These are phyloP conservation scores for Atrichornis clamosus DNA, from an alignment of 2,113 vertebrate genomes.

Conservation along the genomic window DNA sequence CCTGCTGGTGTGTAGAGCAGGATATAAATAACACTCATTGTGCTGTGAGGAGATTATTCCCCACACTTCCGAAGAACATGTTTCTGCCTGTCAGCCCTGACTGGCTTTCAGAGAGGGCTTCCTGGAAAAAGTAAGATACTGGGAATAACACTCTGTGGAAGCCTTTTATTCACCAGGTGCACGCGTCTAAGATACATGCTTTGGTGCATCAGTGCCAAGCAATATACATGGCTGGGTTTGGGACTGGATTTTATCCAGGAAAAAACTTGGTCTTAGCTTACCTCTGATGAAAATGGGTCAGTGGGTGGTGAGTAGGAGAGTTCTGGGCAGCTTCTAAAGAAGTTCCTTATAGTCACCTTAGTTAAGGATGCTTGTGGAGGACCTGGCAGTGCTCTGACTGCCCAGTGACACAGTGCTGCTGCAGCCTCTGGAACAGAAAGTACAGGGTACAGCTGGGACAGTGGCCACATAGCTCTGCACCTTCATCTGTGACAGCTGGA, in stretches of 20 bases:
- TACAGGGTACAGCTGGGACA: not conserved
- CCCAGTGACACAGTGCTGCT: not conserved
- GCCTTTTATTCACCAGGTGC: not conserved
- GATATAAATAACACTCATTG: not conserved
- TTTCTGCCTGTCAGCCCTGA: not conserved
- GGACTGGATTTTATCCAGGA: not conserved
- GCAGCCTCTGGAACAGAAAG: not conserved
- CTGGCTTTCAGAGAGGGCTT: not conserved
- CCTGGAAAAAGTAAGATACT: not conserved
- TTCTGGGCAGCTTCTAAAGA: not conserved
- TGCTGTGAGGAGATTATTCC: not conserved
- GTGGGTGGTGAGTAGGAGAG: not conserved
- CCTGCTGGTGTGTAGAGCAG: not conserved
- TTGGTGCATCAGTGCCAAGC: not conserved
- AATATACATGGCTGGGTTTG: not conserved
- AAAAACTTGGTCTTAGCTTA: not conserved
- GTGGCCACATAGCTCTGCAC: not conserved
- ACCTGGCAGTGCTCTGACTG: not conserved
- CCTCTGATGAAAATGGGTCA: not conserved
- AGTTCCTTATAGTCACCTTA: not conserved
- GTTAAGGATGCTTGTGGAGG: not conserved
- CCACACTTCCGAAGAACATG: not conserved
- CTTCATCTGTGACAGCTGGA: not conserved
- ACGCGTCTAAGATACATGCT: not conserved
- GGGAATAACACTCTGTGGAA: not conserved